Base-by-base conservation (phyloP, 1,140 invertebrate genomes). In the Aphelenchoides fujianensis region DNA sequence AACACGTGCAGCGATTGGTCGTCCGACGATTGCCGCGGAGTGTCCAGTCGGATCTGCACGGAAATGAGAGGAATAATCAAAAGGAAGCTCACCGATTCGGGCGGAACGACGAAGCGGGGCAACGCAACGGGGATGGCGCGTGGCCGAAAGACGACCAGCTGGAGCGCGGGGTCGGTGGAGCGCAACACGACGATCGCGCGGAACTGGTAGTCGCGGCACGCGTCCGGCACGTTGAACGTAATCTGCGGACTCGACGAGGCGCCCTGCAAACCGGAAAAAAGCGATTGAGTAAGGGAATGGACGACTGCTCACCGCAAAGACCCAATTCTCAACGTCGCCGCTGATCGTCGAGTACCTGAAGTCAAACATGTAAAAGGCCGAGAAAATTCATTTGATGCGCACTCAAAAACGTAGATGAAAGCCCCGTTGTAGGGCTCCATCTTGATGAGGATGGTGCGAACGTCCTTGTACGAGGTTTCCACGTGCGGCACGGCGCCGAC, bases 161-260 rank as follows among this genome's bases (percentile, higher is more conserved):
- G 68, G 34, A 57, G 16, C n/a, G 16, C 19, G 16, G 78, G 61
- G 48, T 79, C 69, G 23, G 72, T 80, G 19, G 76, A 79, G 19
- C 76, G 68, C 23, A 78, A 41, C n/a, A 78, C 74, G 30, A 72
- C 69, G 27, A 78, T 71, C 16, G 68, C 64, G 19, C 76, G 76
- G 53, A 78, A 78, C 52, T 78, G 76, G 52, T 78, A 78, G 35
- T 78, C 76, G 37, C 78, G 68, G 54, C 76, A 78, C 19, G 78
- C 64, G 54, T 78, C 76, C 28, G 69, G 74, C 3, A 78, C 59
- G 12, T 63, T 68, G 57, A 80, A 78, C 9, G 69, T 71, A 36
- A 78, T 79, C 32, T 76, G 64, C 19, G 76, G 76, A 41, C 54
- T 64, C 7, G 78, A 78, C 5, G 77, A 80, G 53, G 78, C 69